phyloP scores from a whole-genome alignment of 2,797 vertebrate genomes.

The Syngnathus rostellatus region DNA sequence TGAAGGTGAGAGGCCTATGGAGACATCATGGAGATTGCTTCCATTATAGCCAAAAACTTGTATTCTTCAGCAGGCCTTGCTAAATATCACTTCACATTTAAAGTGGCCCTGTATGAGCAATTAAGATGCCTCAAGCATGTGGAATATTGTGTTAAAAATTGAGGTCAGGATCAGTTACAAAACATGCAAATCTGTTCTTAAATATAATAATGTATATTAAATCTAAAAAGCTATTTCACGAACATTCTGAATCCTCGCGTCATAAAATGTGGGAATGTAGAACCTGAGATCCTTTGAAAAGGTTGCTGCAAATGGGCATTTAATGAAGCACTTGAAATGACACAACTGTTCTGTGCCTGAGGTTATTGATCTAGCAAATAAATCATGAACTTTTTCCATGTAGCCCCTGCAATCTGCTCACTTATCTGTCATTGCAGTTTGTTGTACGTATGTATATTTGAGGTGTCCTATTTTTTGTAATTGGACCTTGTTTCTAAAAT shows the following conservation, averaged over 20 bases:
- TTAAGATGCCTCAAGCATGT: background rate
- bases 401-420: too few relatives aligned
- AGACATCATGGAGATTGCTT: background rate
- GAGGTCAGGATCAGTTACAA: background rate
- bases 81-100: background rate
- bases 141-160: background rate
- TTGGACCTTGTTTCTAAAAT: too few relatives aligned
- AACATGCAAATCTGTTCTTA: background rate
- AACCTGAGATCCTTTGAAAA: too few relatives aligned
- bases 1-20: slow-evolving; percentile 74
- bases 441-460: too few relatives aligned
- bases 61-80: background rate
- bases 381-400: too few relatives aligned
- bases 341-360: too few relatives aligned
- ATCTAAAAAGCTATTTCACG: background rate
- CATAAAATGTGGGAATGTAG: too few relatives aligned
- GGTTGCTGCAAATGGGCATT: too few relatives aligned
- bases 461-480: too few relatives aligned
- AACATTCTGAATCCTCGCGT: background rate
- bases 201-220: background rate
- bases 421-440: too few relatives aligned
- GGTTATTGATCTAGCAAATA: too few relatives aligned
- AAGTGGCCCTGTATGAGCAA: background rate
- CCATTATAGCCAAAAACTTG: background rate
- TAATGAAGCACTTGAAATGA: too few relatives aligned